Percentiles rank a stretch among this genome's conserved stretches.
These are phyloP conservation scores for Drosophila pseudoananassae DNA, from an alignment of 1,140 invertebrate species.

Conservation along the genomic window DNA sequence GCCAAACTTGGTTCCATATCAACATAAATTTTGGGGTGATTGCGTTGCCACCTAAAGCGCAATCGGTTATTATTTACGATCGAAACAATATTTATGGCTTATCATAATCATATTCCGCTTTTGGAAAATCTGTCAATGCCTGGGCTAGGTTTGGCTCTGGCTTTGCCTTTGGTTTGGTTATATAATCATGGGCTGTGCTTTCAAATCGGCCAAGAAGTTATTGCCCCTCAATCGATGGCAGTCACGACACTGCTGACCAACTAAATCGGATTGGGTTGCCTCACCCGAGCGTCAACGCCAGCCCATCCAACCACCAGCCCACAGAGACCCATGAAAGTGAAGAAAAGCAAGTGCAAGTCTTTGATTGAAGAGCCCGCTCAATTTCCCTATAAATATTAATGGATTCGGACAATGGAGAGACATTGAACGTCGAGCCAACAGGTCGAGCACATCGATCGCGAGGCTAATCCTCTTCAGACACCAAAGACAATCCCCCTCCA, in stretches of 20 bases:
- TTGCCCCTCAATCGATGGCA: slow-evolving; percentile 29
- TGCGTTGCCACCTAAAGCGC: slow-evolving; percentile 31
- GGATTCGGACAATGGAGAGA: slow-evolving; percentile 13
- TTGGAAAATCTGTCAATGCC: slow-evolving; percentile 43
- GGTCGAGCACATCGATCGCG: slow-evolving; percentile 29
- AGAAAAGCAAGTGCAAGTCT: slow-evolving; percentile 55
- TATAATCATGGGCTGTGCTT: slow-evolving; percentile 50
- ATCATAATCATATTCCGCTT: slow-evolving; percentile 44
- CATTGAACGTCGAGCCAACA: slow-evolving; percentile 32
- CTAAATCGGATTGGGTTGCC: slow-evolving; percentile 34
- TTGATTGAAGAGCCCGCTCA: slow-evolving; percentile 24
- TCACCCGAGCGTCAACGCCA: slow-evolving; percentile 10
- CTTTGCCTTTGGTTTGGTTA: slow-evolving; percentile 22
- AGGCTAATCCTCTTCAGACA: slow-evolving; percentile 15
- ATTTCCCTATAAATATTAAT: slow-evolving; percentile 64
- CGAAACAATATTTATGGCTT: slow-evolving; percentile 38
- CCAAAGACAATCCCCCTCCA: slow-evolving; percentile 8
- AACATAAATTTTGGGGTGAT: slow-evolving; percentile 10
- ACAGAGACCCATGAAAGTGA: slow-evolving; percentile 54
- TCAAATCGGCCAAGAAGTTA: slow-evolving; percentile 50
- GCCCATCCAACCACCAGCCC: slow-evolving; percentile 1
- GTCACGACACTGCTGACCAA: slow-evolving; percentile 49
- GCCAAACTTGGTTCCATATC: background rate
- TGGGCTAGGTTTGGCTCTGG: slow-evolving; percentile 14
- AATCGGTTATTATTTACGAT: slow-evolving; percentile 30